Base-by-base conservation (phyloP, 1,140 invertebrate genomes). In the Sycophila sp. region DNA sequence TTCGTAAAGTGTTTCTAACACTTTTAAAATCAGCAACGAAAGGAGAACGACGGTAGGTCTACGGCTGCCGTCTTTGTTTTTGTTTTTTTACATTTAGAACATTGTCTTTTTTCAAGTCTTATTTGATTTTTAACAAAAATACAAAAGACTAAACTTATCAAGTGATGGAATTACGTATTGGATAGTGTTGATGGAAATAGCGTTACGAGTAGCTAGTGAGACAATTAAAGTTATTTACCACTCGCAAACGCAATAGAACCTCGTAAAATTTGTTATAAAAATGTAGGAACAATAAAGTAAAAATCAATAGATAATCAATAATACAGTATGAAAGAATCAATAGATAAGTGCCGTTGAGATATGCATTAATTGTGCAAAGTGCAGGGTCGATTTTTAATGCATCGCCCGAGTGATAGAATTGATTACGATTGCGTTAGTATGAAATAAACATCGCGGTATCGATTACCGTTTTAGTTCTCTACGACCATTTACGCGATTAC, bases 101-200 rank as follows among this genome's bases (percentile, higher is more conserved):
- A 69, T 69, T 53, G 34, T 62, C n/a, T n/a, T n/a, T n/a, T n/a
- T 51, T 74, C 36, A 68, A 71, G 66, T 73, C 71, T 66, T 73
- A n/a, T 56, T 74, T 60, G 34, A 53, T 72, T 74, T 58, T 70
- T n/a, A 72, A 26, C 36, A 36, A 69, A 59, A 71, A 67, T 70
- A n/a, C n/a, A n/a, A n/a, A n/a, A n/a, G n/a, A n/a, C n/a, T n/a
- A n/a, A n/a, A n/a, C n/a, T n/a, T n/a, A n/a, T n/a, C n/a, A n/a
- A n/a, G n/a, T n/a, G n/a, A n/a, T n/a, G n/a, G n/a, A n/a, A n/a
- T n/a, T n/a, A n/a, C n/a, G n/a, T n/a, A n/a, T n/a, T n/a, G n/a
- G n/a, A n/a, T n/a, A n/a, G n/a, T n/a, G n/a, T n/a, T n/a, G n/a
- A n/a, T n/a, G n/a, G n/a, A n/a, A n/a, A n/a, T n/a, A n/a, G n/a